These are phyloP conservation scores for Parelbella ahira DNA, from an alignment of 2,888 invertebrate species.

Conservation along the genomic window DNA sequence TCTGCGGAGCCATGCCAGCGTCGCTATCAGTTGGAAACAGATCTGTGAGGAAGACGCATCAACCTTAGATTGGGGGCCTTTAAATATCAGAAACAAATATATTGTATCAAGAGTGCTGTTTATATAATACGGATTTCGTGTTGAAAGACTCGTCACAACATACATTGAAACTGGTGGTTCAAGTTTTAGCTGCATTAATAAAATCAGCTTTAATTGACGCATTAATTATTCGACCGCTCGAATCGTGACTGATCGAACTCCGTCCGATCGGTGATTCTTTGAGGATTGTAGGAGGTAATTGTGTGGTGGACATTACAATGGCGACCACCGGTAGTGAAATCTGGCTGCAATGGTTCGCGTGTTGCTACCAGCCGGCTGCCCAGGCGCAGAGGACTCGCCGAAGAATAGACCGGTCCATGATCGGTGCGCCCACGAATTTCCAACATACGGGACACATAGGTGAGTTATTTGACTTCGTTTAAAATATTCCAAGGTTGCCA, in stretches of 20 bases:
- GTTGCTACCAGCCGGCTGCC: slow-evolving; percentile 92
- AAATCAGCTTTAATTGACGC: too few relatives aligned
- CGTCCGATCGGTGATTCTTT: not conserved
- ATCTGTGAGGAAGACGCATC: slow-evolving; percentile 38
- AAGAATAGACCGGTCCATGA: slow-evolving; percentile 95
- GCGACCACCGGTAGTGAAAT: slow-evolving; percentile 89
- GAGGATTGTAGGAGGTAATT: not conserved
- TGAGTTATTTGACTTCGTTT: too few relatives aligned
- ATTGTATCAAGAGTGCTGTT: too few relatives aligned
- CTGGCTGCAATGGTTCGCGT: slow-evolving; percentile 96
- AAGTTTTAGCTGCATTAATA: too few relatives aligned
- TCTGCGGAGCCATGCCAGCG: slow-evolving; percentile 62
- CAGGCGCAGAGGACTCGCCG: slow-evolving; percentile 86
- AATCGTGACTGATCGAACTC: not conserved
- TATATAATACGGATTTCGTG: too few relatives aligned
- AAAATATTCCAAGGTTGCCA: too few relatives aligned
- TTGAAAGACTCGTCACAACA: too few relatives aligned
- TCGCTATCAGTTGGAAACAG: slow-evolving; percentile 53
- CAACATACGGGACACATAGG: slow-evolving; percentile 90
- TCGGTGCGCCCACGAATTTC: slow-evolving; percentile 97
- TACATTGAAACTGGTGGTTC: too few relatives aligned
- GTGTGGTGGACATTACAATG: slow-evolving; percentile 70
- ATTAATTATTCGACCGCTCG: too few relatives aligned
- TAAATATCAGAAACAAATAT: too few relatives aligned
- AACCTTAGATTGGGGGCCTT: slow-evolving; percentile 9